These are phyloP conservation scores for Anthoptus insignis DNA, from an alignment of 2,888 invertebrate species.

Conservation along the genomic window DNA sequence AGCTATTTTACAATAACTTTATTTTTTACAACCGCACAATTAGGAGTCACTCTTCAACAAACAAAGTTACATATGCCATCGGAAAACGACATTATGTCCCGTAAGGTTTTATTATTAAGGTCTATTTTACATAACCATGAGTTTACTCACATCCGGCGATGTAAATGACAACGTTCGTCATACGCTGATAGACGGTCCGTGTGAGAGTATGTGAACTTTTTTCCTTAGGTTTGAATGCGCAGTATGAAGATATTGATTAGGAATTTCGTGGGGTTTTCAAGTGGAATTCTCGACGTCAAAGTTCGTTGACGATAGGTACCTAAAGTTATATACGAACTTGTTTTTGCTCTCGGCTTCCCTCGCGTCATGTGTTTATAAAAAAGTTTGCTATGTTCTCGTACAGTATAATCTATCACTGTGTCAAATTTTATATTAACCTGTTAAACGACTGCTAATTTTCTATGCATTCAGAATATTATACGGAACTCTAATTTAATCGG, in stretches of 20 bases:
- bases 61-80: slow-evolving; percentile 6
- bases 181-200: slow-evolving; percentile 82
- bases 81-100: not conserved
- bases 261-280: slow-evolving; percentile 54
- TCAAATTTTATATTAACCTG: too few relatives aligned
- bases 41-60: not conserved
- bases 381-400: too few relatives aligned
- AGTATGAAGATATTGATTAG: slow-evolving; percentile 83
- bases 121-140: slow-evolving; percentile 4
- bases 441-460: too few relatives aligned
- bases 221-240: slow-evolving; percentile 73
- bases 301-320: slow-evolving; percentile 15
- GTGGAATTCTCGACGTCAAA: slow-evolving; percentile 24
- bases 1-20: slow-evolving; percentile 46
- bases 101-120: not conserved
- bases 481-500: too few relatives aligned
- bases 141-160: too few relatives aligned
- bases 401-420: too few relatives aligned
- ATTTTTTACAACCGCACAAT: slow-evolving; percentile 44
- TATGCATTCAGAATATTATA: too few relatives aligned
- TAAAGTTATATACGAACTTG: slow-evolving; percentile 2
- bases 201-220: slow-evolving; percentile 71
- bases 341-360: not conserved
- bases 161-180: slow-evolving; percentile 63
- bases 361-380: too few relatives aligned